Base-by-base conservation (phyloP, 2,888 invertebrate genomes). In the Metallyticus violacea region DNA sequence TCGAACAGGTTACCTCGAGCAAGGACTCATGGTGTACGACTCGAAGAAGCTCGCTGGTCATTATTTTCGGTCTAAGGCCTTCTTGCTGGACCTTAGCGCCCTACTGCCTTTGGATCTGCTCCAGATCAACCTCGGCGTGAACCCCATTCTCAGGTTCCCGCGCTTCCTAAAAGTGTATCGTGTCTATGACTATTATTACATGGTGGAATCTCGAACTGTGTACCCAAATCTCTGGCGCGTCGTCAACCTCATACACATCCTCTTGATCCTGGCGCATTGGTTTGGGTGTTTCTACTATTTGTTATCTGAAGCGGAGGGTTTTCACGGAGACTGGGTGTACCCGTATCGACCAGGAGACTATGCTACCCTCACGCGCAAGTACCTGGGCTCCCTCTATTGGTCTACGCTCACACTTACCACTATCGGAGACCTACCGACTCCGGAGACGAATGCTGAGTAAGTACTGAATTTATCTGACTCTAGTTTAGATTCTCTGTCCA, bases 261-360 rank as follows among this genome's bases (percentile, higher is more conserved):
- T 99, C 89, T 95, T 99, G 90, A 97, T 99, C 90, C 94, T 98
- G 90, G 98, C 98, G 85, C 99, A 99, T 91, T 99, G 99, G 99
- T 99, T 99, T 91, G 99, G 99, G 86, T 99, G 98, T 92, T 99
- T 99, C 93, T 99, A 99, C 93, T 99, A 97, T 93, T 93, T 99
- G 90, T 94, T 99, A 86, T 98, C 98, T 6, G 97, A 98, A 91
- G 96, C 96, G 87, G 97, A 98, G 91, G 96, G 96, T 26, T 97
- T 97, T 91, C 95, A 95, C 94, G 97, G 97, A 79, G 97, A 97
- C 91, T 97, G 97, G 97, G 97, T 96, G 6, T 97, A 97, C 92
- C 97, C 97, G 0, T 96, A 97, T 91, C 93, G 97, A 89, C 96
- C 96, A 80, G 97, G 97, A 4, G 97, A 97, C 91, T 98, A 97